phyloP scores from a whole-genome alignment of 1,140 invertebrate species.

The Drosophila sturtevanti region DNA sequence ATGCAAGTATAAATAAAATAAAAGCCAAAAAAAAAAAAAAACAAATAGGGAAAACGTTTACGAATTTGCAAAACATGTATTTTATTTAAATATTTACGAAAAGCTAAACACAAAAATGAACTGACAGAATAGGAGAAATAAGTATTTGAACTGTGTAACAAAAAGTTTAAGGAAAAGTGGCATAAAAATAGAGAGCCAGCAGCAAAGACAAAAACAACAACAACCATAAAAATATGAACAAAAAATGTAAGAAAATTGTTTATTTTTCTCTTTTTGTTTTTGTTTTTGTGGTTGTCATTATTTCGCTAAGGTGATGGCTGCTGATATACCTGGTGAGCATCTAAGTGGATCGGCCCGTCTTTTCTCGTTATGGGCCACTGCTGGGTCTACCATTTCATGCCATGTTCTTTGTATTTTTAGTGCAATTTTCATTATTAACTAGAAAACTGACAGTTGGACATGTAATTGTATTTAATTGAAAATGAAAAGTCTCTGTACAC shows the following conservation, averaged over 20 bases:
- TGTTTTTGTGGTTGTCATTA: slow-evolving; percentile 15
- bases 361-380: slow-evolving; percentile 7
- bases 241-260: slow-evolving; percentile 10
- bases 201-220: too few species aligned
- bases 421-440: slow-evolving; percentile 71
- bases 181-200: slow-evolving; percentile 50
- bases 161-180: slow-evolving; percentile 17
- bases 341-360: slow-evolving; percentile 33
- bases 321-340: slow-evolving; percentile 39
- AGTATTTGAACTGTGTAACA: slow-evolving; percentile 63
- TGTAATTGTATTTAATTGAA: slow-evolving; percentile 60
- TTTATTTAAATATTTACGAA: slow-evolving; percentile 50
- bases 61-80: slow-evolving; percentile 23
- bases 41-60: background rate
- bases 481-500: slow-evolving; percentile 39
- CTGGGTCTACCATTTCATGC: background rate
- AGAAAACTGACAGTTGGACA: slow-evolving; percentile 64
- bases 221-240: slow-evolving; percentile 12
- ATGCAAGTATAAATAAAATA: slow-evolving; percentile 58
- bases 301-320: background rate
- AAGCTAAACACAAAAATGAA: slow-evolving; percentile 22
- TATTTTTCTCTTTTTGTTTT: slow-evolving; percentile 9
- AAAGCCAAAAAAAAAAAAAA: slow-evolving; percentile 3
- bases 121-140: slow-evolving; percentile 29
- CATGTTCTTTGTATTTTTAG: slow-evolving; percentile 36